A percentile compares a stretch with the other conserved stretches of the same genome.
These are phyloP conservation scores for Margaritifera margaritifera DNA, from an alignment of 2,888 invertebrate species.

Conservation along the genomic window DNA sequence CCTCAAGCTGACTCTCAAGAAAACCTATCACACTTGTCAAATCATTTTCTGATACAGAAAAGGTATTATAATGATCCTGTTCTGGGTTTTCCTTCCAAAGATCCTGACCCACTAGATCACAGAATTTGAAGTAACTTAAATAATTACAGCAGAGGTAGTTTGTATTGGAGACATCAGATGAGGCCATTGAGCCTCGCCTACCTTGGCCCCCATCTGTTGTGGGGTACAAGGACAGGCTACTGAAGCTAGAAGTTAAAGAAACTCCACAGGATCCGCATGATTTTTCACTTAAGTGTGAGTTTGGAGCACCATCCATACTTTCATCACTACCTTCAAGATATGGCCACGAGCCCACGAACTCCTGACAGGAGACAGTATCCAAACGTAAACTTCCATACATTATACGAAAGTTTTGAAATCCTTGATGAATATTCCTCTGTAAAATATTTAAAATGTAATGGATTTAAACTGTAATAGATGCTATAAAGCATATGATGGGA, in stretches of 20 bases:
- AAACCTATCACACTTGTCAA: constrained; percentile 62
- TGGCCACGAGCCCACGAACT: too few relatives aligned
- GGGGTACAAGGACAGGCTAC: constrained; percentile 33
- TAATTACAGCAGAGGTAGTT: constrained; percentile 14
- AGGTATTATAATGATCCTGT: constrained; percentile 62
- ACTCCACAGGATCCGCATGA: constrained; percentile 19
- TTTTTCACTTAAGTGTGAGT: constrained; percentile 38
- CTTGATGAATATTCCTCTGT: too few relatives aligned
- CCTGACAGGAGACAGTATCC: too few relatives aligned
- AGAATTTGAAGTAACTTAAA: constrained; percentile 25
- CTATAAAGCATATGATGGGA: too few relatives aligned
- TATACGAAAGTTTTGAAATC: too few relatives aligned
- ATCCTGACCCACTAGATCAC: constrained; percentile 41
- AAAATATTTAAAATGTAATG: too few relatives aligned
- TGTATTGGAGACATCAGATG: constrained; percentile 21
- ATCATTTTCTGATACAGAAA: constrained; percentile 63
- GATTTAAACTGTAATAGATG: too few relatives aligned
- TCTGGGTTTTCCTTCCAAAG: constrained; percentile 67
- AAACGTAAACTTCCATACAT: too few relatives aligned
- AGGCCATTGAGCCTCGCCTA: constrained; percentile 22
- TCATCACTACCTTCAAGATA: constrained; percentile 25
- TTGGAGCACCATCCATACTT: constrained; percentile 34
- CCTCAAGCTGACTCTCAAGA: constrained; percentile 59
- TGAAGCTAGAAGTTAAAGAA: constrained; percentile 36
- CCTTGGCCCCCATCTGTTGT: constrained; percentile 16